These are phyloP conservation scores for Girardinichthys multiradiatus DNA, from an alignment of 2,113 vertebrate genomes.

Conservation along the genomic window DNA sequence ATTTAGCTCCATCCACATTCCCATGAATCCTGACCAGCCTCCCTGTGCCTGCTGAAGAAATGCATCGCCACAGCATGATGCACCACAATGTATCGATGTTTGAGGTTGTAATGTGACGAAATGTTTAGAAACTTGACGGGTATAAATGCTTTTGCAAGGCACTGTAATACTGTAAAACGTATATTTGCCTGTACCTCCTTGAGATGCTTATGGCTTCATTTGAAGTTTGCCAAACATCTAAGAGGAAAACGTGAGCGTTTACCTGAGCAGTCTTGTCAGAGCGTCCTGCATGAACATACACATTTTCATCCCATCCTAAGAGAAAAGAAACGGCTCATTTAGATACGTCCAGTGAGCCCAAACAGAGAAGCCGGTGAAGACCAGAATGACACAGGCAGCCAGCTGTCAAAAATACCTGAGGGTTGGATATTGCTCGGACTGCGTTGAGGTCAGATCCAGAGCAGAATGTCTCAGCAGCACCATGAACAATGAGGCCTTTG, in stretches of 20 bases:
- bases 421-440: constrained; percentile 84
- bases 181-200: no score
- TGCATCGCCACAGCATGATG: no score
- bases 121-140: no score
- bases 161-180: no score
- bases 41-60: no score
- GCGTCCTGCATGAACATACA: constrained; percentile 97
- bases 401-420: constrained; percentile 77
- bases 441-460: constrained; percentile 93
- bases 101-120: neutral
- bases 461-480: constrained; percentile 90
- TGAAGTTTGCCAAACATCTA: neutral
- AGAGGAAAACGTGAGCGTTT: constrained; percentile 33
- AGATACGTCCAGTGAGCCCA: neutral
- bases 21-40: no score
- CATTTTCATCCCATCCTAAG: constrained; percentile 91
- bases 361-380: neutral
- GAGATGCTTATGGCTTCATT: neutral
- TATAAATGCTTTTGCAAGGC: no score
- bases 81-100: neutral
- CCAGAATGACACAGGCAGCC: no score
- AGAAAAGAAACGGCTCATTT: constrained; percentile 22
- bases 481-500: constrained; percentile 90
- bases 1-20: no score
- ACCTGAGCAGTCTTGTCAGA: constrained; percentile 93